phyloP scores from a whole-genome alignment of 1,140 invertebrate genomes.

The Maconellicoccus hirsutus region DNA sequence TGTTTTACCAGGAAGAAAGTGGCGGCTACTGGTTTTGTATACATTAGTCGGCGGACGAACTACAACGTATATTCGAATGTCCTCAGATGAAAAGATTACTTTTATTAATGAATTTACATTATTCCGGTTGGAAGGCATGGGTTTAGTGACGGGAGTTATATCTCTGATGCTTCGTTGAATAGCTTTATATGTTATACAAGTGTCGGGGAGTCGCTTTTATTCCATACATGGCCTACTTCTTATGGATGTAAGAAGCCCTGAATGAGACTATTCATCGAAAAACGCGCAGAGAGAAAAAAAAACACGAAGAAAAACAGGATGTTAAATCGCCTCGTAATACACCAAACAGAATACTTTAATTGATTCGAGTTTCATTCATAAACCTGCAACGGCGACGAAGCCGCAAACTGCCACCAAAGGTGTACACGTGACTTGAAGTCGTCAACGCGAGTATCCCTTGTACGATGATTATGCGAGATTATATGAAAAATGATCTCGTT shows the following conservation, averaged over 20 bases:
- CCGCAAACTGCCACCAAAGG: no score
- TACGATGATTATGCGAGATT: no score
- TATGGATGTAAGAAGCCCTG: not conserved
- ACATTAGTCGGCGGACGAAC: not conserved
- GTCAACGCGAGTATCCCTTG: no score
- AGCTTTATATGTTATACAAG: slow-evolving; percentile 13
- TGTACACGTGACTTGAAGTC: no score
- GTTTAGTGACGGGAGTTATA: slow-evolving; percentile 15
- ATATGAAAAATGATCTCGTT: no score
- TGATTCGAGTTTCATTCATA: not conserved
- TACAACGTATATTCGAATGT: slow-evolving; percentile 12
- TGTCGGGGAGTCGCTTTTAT: slow-evolving; percentile 17
- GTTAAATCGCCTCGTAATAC: not conserved
- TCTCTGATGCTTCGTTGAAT: slow-evolving; percentile 13
- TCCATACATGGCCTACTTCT: slow-evolving; percentile 10
- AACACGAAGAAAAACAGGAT: not conserved
- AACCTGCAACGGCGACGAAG: not conserved
- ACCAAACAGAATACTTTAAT: not conserved
- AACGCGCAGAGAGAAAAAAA: not conserved
- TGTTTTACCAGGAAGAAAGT: slow-evolving; percentile 21
- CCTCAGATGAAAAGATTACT: slow-evolving; percentile 20
- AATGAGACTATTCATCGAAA: slow-evolving; percentile 16
- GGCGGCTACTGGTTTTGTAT: slow-evolving; percentile 18
- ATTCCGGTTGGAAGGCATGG: slow-evolving; percentile 19
- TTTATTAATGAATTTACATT: slow-evolving; percentile 23